Conservation (phyloP, 2,888 invertebrate species). For the Hyposoter didymator region DNA sequence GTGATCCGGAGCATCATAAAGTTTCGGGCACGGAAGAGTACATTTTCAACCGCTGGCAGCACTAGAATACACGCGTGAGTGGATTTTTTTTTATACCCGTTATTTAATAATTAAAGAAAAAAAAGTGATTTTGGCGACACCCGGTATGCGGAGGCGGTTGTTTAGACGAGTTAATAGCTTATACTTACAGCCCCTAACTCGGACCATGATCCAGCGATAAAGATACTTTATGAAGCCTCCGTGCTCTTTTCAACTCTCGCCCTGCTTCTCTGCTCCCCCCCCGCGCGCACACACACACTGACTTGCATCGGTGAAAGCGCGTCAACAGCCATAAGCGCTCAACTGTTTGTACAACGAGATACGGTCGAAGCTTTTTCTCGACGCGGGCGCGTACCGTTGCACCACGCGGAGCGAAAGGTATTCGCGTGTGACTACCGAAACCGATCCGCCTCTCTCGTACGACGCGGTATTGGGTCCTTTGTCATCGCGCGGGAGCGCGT, state of each 20-base stretch:
- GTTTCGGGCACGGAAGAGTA: constrained; percentile 66
- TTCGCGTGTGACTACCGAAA: background rate
- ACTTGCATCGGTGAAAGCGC: constrained; percentile 53
- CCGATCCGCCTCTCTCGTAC: background rate
- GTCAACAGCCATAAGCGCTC: background rate
- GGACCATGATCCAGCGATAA: constrained; percentile 75
- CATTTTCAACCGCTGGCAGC: constrained; percentile 66
- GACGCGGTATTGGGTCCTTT: constrained; percentile 18
- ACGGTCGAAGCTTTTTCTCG: background rate
- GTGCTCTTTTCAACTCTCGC: constrained; percentile 63
- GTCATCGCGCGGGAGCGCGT: background rate
- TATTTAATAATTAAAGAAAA: too few species aligned
- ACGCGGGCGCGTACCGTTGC: background rate
- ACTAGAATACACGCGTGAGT: constrained; percentile 4
- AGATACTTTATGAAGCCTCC: constrained; percentile 75
- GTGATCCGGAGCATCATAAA: constrained; percentile 66
- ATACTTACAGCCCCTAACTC: constrained; percentile 76
- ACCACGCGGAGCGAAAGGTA: constrained; percentile 11
- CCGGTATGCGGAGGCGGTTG: background rate
- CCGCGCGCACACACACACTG: constrained; percentile 19
- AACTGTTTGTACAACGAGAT: constrained; percentile 9
- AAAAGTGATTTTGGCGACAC: background rate
- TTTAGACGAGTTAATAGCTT: constrained; percentile 76
- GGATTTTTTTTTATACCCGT: too few species aligned
- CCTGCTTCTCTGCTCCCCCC: constrained; percentile 46